Evolutionary conservation across 2,888 invertebrate genomes (phyloP).

Genomic region (Dione vanillae): DNA sequence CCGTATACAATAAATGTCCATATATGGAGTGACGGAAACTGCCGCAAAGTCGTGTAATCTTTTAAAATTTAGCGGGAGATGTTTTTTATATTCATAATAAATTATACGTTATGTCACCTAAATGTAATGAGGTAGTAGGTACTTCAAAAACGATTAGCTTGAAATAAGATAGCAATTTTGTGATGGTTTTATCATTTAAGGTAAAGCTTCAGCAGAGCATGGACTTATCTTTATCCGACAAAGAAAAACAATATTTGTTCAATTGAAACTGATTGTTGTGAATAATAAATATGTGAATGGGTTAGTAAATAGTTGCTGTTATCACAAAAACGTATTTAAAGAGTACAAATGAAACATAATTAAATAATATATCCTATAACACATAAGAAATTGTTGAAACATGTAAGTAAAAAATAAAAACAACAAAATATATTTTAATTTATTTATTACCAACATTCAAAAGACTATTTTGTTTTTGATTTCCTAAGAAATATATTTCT

Average conservation of each 20-base stretch:
- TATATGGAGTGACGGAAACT: constrained; percentile 84
- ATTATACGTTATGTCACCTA: not conserved
- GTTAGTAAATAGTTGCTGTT: too few relatives aligned
- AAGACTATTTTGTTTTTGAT: not conserved
- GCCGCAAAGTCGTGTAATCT: constrained; percentile 53
- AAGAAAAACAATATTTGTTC: not conserved
- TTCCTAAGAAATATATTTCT: not conserved
- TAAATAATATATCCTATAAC: too few relatives aligned
- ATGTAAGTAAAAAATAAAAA: not conserved
- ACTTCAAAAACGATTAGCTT: not conserved
- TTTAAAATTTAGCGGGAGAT: constrained; percentile 61
- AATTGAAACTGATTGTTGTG: too few relatives aligned
- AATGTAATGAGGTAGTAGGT: not conserved
- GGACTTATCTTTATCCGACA: not conserved
- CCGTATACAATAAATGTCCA: constrained; percentile 85
- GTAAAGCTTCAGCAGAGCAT: constrained; percentile 18
- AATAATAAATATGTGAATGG: too few relatives aligned
- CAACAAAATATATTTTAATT: not conserved
- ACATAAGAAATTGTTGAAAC: too few relatives aligned
- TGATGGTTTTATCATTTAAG: constrained; percentile 16
- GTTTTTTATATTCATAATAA: not conserved
- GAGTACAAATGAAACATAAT: too few relatives aligned
- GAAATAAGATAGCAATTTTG: not conserved
- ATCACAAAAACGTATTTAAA: too few relatives aligned
- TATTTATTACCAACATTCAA: not conserved